Percentiles rank a stretch among this genome's conserved stretches.
phyloP scores from a whole-genome alignment of 1,140 invertebrate genomes.

The Ctenoplectra terminalis region DNA sequence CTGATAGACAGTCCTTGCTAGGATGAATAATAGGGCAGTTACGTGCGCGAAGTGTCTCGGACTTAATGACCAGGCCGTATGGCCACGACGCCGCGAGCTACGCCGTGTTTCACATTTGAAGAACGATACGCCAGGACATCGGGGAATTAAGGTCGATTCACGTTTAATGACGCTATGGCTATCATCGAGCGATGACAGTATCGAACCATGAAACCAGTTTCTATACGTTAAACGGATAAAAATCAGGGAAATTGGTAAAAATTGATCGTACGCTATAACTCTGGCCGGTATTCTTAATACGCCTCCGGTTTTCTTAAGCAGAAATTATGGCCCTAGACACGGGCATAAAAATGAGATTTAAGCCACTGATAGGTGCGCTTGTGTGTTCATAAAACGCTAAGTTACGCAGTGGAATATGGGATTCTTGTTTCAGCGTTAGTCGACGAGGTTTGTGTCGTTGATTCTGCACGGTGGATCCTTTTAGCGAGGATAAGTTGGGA shows the following conservation, averaged over 20 bases:
- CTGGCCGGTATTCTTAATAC: neutral
- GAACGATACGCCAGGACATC: neutral
- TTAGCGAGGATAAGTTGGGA: neutral
- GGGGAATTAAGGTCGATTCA: constrained; percentile 24
- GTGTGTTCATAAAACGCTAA: neutral
- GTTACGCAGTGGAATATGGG: neutral
- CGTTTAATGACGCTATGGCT: constrained; percentile 1
- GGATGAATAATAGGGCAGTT: constrained; percentile 48
- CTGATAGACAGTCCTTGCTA: constrained; percentile 41
- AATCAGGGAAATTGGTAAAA: neutral
- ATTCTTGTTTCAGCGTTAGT: neutral
- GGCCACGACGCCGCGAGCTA: constrained; percentile 19
- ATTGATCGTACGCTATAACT: neutral
- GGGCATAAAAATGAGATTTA: neutral
- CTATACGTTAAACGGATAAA: neutral
- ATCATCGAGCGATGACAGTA: neutral
- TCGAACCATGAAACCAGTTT: constrained; percentile 5
- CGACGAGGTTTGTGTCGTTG: neutral
- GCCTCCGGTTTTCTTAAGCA: neutral
- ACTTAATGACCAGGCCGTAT: constrained; percentile 38
- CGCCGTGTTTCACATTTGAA: constrained; percentile 29
- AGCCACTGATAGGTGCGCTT: neutral
- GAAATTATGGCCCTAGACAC: neutral
- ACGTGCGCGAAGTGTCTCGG: constrained; percentile 39
- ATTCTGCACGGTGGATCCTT: neutral